phyloP scores from a whole-genome alignment of 2,888 invertebrate species.

The Siphlonurus alternatus region DNA sequence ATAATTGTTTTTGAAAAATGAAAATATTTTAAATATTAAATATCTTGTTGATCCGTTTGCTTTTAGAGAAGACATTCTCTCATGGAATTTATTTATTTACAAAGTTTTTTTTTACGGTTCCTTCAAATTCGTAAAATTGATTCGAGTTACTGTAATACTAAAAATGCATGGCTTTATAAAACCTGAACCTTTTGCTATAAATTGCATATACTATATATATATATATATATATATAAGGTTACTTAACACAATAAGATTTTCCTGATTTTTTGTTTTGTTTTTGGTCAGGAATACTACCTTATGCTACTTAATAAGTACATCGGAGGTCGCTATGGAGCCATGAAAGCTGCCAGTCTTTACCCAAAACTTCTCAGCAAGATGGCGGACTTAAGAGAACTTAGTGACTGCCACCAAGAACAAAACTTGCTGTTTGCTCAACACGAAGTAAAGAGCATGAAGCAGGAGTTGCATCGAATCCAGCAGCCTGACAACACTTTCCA shows the following conservation, averaged over 20 bases:
- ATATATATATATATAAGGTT: background rate
- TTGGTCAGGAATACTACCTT: background rate
- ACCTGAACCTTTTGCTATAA: too few species aligned
- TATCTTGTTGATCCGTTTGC: too few species aligned
- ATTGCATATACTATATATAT: too few species aligned
- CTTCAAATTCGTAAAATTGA: too few species aligned
- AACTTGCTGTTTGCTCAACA: background rate
- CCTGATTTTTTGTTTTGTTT: too few species aligned
- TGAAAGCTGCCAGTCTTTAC: background rate
- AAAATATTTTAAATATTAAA: too few species aligned
- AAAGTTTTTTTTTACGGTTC: too few species aligned
- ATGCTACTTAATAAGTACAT: background rate
- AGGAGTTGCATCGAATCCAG: background rate
- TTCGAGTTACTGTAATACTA: too few species aligned
- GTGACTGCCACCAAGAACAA: slow-evolving; percentile 2
- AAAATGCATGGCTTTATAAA: too few species aligned
- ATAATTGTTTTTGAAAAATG: too few species aligned
- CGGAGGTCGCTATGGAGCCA: background rate
- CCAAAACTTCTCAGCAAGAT: background rate
- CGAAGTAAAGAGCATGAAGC: background rate
- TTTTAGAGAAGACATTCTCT: too few species aligned
- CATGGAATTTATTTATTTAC: too few species aligned
- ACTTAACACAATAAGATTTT: background rate
- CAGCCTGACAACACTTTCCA: background rate
- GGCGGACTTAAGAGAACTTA: background rate